A percentile compares a stretch with the other conserved stretches of the same genome.
Conservation (phyloP, 2,797 vertebrate genomes). For the Eulemur albifrons region DNA sequence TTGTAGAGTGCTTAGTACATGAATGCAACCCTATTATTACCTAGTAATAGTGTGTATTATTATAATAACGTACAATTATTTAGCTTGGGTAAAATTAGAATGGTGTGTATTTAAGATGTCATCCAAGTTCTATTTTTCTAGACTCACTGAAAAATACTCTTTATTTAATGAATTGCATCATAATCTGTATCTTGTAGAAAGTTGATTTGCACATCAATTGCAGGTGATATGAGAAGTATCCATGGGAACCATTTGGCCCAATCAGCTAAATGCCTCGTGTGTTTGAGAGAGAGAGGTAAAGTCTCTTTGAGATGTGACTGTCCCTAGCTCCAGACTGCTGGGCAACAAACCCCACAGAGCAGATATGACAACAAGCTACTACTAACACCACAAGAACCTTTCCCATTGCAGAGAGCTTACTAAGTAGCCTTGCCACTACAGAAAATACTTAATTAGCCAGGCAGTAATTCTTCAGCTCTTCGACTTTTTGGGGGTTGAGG, state of each 20-base stretch:
- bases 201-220: slow-evolving; percentile 3
- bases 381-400: neutral
- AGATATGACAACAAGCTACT: neutral
- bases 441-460: neutral
- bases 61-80: slow-evolving; percentile 78
- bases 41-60: slow-evolving; percentile 72
- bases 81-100: slow-evolving; percentile 78
- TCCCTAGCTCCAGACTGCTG: neutral
- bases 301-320: neutral
- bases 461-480: neutral
- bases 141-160: slow-evolving; percentile 7
- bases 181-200: slow-evolving; percentile 22
- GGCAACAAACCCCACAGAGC: neutral
- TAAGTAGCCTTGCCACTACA: neutral
- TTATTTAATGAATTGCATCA: slow-evolving; percentile 53
- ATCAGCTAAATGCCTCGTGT: neutral
- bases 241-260: slow-evolving; percentile 31
- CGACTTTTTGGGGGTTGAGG: neutral
- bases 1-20: slow-evolving; percentile 70
- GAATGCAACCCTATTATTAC: slow-evolving; percentile 73
- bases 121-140: slow-evolving; percentile 60
- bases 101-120: slow-evolving; percentile 66
- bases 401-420: neutral
- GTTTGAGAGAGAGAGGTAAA: neutral
- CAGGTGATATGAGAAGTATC: neutral